These are phyloP conservation scores for Artibeus jamaicensis DNA, from an alignment of 2,797 vertebrate species.

Conservation along the genomic window DNA sequence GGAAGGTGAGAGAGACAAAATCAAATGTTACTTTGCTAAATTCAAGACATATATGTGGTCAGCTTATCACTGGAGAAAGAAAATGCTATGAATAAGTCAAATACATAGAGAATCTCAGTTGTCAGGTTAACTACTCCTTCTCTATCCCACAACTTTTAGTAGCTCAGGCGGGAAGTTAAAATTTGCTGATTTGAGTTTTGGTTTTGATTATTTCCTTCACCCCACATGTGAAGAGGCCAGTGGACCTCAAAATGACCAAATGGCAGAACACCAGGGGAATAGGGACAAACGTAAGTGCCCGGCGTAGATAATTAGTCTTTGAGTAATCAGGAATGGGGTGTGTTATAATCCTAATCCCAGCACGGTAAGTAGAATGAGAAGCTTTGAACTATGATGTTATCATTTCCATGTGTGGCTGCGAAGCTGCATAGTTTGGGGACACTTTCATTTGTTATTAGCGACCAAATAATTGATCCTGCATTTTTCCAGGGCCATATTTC, in stretches of 20 bases:
- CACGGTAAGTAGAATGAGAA: constrained; percentile 26
- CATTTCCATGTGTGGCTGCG: constrained; percentile 20
- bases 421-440: constrained; percentile 4
- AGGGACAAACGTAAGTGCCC: constrained; percentile 42
- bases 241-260: constrained; percentile 64
- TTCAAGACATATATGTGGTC: constrained; percentile 19
- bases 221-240: constrained; percentile 29
- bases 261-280: constrained; percentile 25
- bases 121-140: neutral
- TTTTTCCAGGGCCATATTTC: constrained; percentile 9
- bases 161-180: constrained; percentile 17
- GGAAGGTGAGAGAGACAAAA: constrained; percentile 37
- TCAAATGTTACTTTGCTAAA: constrained; percentile 42
- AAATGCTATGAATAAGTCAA: neutral
- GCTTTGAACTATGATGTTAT: constrained; percentile 18
- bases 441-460: constrained; percentile 32
- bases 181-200: constrained; percentile 2
- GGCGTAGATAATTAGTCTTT: constrained; percentile 52
- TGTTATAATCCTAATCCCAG: constrained; percentile 4
- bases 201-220: constrained; percentile 17
- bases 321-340: constrained; percentile 40
- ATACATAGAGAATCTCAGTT: neutral
- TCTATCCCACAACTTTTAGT: neutral
- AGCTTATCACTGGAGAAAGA: neutral
- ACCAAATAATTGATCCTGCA: neutral